Percentiles rank a stretch among this genome's conserved stretches.
phyloP scores from a whole-genome alignment of 1,140 invertebrate genomes.

The Holotrichia oblita region DNA sequence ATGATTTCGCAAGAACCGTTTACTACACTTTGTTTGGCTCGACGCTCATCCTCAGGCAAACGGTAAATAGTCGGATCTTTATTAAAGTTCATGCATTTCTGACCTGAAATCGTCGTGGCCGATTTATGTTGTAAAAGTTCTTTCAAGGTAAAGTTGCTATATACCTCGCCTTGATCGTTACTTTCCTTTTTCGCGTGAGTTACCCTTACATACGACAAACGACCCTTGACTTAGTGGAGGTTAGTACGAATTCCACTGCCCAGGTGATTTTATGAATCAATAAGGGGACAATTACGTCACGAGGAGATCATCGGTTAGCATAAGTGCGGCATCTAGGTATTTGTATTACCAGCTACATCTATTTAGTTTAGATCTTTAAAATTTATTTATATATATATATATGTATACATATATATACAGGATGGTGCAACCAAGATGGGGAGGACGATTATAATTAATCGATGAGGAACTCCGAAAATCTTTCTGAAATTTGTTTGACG shows the following conservation, averaged over 20 bases:
- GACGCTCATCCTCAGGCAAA: constrained; percentile 4
- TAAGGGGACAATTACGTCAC: not conserved
- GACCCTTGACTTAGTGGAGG: not conserved
- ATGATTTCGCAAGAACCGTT: not conserved
- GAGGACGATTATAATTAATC: no score
- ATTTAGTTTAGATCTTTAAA: no score
- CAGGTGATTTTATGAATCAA: not conserved
- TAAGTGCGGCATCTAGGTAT: no score
- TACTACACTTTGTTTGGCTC: not conserved
- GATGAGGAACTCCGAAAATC: no score
- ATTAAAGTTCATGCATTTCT: constrained; percentile 30
- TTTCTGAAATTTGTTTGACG: no score
- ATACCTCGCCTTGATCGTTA: not conserved
- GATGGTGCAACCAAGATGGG: no score
- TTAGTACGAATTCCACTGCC: not conserved
- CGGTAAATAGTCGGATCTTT: not conserved
- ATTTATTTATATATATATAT: no score
- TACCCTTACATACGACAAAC: not conserved
- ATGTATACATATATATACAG: no score
- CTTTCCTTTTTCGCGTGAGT: constrained; percentile 21
- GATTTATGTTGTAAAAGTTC: constrained; percentile 2
- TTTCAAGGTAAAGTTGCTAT: not conserved
- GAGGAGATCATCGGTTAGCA: not conserved
- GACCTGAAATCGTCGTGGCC: not conserved
- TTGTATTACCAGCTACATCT: no score